Percentiles rank a stretch among this genome's conserved stretches.
Evolutionary conservation across 2,888 invertebrate genomes (phyloP).

Genomic region (Heliconius erato): DNA sequence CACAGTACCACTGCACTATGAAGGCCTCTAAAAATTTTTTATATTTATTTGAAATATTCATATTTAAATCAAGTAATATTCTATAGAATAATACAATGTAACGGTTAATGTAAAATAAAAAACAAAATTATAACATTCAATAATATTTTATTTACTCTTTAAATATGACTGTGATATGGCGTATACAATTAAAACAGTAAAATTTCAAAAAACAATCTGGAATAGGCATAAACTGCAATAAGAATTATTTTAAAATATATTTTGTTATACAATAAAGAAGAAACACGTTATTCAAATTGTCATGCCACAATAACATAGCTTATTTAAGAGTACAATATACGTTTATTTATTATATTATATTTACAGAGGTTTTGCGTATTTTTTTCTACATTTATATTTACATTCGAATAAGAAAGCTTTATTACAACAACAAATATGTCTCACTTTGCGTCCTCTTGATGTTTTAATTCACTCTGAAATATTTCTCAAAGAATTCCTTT

Average conservation of each 20-base stretch:
- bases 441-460: slow-evolving; percentile 40
- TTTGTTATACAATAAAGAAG: slow-evolving; percentile 10
- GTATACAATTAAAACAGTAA: slow-evolving; percentile 17
- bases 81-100: not conserved
- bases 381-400: slow-evolving; percentile 40
- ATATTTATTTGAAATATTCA: not conserved
- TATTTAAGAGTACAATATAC: slow-evolving; percentile 30
- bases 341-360: slow-evolving; percentile 19
- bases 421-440: slow-evolving; percentile 34
- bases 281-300: slow-evolving; percentile 26
- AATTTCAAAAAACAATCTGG: slow-evolving; percentile 7
- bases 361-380: slow-evolving; percentile 4
- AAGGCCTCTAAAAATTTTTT: not conserved
- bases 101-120: not conserved
- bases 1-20: not conserved
- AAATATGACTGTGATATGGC: slow-evolving; percentile 1
- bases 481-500: slow-evolving; percentile 29
- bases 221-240: slow-evolving; percentile 7
- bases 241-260: not conserved
- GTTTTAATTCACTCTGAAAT: slow-evolving; percentile 26
- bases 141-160: slow-evolving; percentile 37
- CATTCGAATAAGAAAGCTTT: slow-evolving; percentile 36
- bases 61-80: not conserved
- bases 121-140: slow-evolving; percentile 34
- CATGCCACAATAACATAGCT: slow-evolving; percentile 31